A percentile compares a stretch with the other conserved stretches of the same genome.
Conservation (phyloP, 2,113 vertebrate species). For the Dromaius novaehollandiae region DNA sequence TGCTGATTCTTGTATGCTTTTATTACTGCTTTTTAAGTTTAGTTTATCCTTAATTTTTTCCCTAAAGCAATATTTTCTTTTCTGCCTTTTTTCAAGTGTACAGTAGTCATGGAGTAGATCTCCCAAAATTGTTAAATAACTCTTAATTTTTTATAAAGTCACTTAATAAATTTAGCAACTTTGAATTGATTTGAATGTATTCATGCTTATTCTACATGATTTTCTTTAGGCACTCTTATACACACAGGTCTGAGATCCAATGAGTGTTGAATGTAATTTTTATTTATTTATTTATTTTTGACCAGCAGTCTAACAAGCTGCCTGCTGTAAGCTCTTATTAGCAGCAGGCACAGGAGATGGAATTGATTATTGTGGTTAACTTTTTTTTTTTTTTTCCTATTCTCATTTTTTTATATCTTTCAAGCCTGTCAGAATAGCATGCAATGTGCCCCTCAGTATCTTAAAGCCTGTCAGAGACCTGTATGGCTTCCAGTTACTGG, state of each 20-base stretch:
- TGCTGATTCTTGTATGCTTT: background rate
- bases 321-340: background rate
- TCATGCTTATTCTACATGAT: background rate
- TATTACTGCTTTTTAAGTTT: background rate
- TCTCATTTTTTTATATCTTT: background rate
- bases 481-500: background rate
- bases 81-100: background rate
- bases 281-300: background rate
- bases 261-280: background rate
- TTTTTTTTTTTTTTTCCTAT: background rate
- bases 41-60: background rate
- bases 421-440: background rate
- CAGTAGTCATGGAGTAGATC: background rate
- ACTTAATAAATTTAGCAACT: background rate
- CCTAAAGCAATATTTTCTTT: background rate
- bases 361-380: background rate
- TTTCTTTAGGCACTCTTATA: background rate
- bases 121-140: background rate
- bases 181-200: background rate
- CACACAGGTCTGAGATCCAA: rapidly evolving
- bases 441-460: background rate
- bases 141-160: background rate
- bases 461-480: background rate
- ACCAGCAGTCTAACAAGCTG: background rate
- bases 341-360: background rate